phyloP scores from a whole-genome alignment of 2,797 vertebrate species.

The Falco novaeseelandiae region DNA sequence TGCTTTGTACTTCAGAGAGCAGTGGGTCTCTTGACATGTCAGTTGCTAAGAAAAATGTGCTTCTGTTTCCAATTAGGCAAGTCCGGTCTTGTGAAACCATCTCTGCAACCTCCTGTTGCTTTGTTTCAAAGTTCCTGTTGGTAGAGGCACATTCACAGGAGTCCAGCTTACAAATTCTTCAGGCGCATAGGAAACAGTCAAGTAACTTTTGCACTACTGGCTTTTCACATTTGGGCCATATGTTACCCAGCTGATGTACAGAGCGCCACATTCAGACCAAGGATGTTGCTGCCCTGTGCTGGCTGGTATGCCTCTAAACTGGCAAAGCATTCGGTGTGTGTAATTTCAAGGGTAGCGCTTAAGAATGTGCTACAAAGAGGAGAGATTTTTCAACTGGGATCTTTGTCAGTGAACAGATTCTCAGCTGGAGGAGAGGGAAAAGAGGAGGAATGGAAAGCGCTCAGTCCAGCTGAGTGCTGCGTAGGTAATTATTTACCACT shows the following conservation, averaged over 20 bases:
- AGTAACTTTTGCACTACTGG: neutral
- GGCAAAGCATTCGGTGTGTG: neutral
- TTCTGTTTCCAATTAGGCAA: slow-evolving; percentile 23
- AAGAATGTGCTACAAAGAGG: neutral
- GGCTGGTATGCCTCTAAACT: neutral
- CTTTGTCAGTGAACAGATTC: neutral
- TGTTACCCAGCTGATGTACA: neutral
- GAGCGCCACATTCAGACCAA: neutral
- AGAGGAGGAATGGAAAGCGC: neutral
- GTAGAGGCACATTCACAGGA: neutral
- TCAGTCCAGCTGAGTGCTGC: neutral
- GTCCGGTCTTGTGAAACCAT: neutral
- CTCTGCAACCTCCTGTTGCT: neutral
- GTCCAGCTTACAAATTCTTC: neutral
- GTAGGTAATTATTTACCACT: neutral
- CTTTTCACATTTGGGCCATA: neutral
- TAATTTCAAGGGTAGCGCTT: neutral
- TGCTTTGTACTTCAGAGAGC: slow-evolving; percentile 24
- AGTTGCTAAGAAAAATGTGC: slow-evolving; percentile 16
- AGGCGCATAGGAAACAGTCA: neutral
- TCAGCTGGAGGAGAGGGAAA: neutral
- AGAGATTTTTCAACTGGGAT: neutral
- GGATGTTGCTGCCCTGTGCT: neutral
- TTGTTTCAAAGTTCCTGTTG: neutral
- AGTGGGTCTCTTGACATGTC: neutral